Percentiles rank a stretch among this genome's conserved stretches.
phyloP scores from a whole-genome alignment of 2,113 vertebrate species.

The Gobius niger region DNA sequence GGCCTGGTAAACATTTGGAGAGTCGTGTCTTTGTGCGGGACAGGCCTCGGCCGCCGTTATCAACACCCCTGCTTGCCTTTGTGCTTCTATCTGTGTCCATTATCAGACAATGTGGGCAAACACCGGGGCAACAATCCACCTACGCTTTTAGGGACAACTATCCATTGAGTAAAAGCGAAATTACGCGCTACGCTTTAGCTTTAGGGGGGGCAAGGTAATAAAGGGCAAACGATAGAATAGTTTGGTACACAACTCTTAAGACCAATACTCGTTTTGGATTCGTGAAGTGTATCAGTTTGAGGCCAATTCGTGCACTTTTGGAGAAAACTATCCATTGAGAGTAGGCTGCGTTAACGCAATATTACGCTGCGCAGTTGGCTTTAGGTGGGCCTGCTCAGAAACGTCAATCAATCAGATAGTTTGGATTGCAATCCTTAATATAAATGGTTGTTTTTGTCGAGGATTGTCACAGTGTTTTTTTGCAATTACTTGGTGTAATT shows the following conservation, averaged over 20 bases:
- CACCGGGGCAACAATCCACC: constrained; percentile 26
- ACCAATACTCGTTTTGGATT: background rate
- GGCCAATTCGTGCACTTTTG: background rate
- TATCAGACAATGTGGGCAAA: constrained; percentile 29
- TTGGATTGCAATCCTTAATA: background rate
- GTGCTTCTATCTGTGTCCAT: constrained; percentile 48
- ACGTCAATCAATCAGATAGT: background rate
- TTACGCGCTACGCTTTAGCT: background rate
- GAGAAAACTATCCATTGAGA: background rate
- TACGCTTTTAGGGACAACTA: background rate
- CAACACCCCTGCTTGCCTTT: constrained; percentile 26
- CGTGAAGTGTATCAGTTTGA: too few species aligned
- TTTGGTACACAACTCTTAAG: background rate
- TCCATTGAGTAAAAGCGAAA: background rate
- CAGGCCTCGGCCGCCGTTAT: background rate
- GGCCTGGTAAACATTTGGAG: background rate
- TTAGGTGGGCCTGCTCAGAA: background rate
- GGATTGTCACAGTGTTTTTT: background rate
- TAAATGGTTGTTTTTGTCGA: background rate
- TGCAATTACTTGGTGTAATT: constrained; percentile 28
- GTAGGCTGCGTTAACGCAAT: background rate
- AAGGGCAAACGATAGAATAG: background rate
- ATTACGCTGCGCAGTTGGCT: background rate
- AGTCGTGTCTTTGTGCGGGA: background rate
- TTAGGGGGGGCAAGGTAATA: background rate